Conservation (phyloP, 2,797 vertebrate genomes). For the Diplodus puntazzo region DNA sequence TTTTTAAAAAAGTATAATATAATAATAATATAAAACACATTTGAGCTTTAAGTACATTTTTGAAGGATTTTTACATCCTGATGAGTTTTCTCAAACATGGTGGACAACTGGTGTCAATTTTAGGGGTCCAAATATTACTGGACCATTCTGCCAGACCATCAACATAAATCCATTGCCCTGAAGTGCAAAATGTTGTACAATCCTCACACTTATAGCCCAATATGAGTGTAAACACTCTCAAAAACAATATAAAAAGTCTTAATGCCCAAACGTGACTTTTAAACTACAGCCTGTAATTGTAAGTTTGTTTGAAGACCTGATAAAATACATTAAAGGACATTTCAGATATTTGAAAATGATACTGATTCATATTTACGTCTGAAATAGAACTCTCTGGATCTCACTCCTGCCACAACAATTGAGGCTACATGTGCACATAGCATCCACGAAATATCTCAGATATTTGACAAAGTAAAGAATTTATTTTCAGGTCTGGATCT, state of each 20-base stretch:
- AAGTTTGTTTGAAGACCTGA: slow-evolving; percentile 1
- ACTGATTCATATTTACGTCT: background rate
- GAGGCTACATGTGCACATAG: background rate
- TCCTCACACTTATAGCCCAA: background rate
- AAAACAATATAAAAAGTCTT: background rate
- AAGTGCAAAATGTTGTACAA: no score
- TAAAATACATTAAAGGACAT: background rate
- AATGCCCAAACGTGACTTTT: background rate
- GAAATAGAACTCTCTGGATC: background rate
- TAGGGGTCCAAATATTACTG: no score
- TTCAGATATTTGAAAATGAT: slow-evolving; percentile 24
- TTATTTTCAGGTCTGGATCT: slow-evolving; percentile 2
- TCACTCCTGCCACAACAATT: background rate
- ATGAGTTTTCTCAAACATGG: background rate
- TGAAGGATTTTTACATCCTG: background rate
- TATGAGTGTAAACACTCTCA: background rate
- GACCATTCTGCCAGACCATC: background rate
- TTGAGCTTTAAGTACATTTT: no score
- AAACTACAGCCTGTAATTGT: background rate
- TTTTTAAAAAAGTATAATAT: no score
- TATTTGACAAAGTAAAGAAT: background rate
- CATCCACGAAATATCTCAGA: background rate
- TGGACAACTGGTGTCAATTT: background rate
- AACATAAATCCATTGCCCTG: background rate
- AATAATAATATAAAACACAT: no score